Conservation (phyloP, 2,888 invertebrate species). For the Fragum whitleyi region DNA sequence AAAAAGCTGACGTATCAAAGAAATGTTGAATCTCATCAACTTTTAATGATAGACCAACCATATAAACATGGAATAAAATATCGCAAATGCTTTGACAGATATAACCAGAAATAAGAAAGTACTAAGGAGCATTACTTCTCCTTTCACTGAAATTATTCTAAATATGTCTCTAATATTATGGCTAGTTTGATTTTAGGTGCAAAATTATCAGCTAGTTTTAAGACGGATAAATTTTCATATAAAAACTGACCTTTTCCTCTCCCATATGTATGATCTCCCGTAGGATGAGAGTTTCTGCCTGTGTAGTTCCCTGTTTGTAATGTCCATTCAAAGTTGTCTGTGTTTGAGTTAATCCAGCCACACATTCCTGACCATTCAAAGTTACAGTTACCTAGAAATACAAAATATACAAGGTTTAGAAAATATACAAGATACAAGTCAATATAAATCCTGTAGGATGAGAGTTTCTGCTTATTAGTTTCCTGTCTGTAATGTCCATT, state of each 20-base stretch:
- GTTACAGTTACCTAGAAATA: constrained; percentile 72
- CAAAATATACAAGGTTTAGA: constrained; percentile 8
- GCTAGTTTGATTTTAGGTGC: no score
- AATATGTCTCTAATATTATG: no score
- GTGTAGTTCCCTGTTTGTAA: constrained; percentile 46
- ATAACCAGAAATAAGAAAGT: no score
- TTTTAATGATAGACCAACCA: no score
- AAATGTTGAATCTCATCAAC: no score
- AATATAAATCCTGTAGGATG: constrained; percentile 52
- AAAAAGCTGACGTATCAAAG: no score
- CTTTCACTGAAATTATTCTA: no score
- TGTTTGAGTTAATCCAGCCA: constrained; percentile 73
- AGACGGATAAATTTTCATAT: no score
- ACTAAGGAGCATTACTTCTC: no score
- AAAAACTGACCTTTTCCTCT: constrained; percentile 55
- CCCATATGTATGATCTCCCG: constrained; percentile 73
- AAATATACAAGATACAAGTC: neutral
- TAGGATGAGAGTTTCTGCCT: constrained; percentile 53
- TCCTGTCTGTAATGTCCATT: constrained; percentile 66
- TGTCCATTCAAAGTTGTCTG: constrained; percentile 74
- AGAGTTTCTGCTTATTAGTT: constrained; percentile 42
- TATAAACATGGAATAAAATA: no score
- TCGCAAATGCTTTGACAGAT: no score
- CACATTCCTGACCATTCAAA: constrained; percentile 77
- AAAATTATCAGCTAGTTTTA: no score